Conservation (phyloP, 2,113 vertebrate genomes). For the Tragelaphus scriptus region DNA sequence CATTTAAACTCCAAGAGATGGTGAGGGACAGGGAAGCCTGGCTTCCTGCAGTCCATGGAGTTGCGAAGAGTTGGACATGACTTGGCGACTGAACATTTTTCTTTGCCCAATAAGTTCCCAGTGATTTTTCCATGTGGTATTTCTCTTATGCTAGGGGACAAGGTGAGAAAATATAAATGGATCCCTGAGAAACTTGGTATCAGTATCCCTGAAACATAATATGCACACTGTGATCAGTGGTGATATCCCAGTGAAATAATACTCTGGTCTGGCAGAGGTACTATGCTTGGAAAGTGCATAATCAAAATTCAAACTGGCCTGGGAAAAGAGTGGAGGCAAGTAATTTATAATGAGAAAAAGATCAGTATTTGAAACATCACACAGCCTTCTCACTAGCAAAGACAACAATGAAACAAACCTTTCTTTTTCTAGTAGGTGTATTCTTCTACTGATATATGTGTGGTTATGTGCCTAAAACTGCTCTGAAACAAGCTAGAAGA, state of each 20-base stretch:
- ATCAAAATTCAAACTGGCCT: slow-evolving; percentile 73
- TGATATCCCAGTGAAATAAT: slow-evolving; percentile 55
- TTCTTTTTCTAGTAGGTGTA: slow-evolving; percentile 26
- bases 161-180: slow-evolving; percentile 23
- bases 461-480: not conserved
- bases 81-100: not conserved
- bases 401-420: slow-evolving; percentile 43
- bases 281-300: slow-evolving; percentile 62
- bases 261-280: slow-evolving; percentile 58
- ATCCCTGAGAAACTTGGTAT: slow-evolving; percentile 58
- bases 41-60: not conserved
- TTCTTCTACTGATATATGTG: not conserved
- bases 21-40: not conserved
- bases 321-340: slow-evolving; percentile 60
- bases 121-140: not conserved
- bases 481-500: slow-evolving; percentile 4
- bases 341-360: slow-evolving; percentile 63
- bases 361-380: slow-evolving; percentile 58
- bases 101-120: not conserved
- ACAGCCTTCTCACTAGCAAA: slow-evolving; percentile 50
- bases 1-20: not conserved
- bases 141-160: not conserved
- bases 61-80: not conserved
- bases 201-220: slow-evolving; percentile 66
- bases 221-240: slow-evolving; percentile 51